These are phyloP conservation scores for Zele albiditarsus DNA, from an alignment of 2,888 invertebrate genomes.

Conservation along the genomic window DNA sequence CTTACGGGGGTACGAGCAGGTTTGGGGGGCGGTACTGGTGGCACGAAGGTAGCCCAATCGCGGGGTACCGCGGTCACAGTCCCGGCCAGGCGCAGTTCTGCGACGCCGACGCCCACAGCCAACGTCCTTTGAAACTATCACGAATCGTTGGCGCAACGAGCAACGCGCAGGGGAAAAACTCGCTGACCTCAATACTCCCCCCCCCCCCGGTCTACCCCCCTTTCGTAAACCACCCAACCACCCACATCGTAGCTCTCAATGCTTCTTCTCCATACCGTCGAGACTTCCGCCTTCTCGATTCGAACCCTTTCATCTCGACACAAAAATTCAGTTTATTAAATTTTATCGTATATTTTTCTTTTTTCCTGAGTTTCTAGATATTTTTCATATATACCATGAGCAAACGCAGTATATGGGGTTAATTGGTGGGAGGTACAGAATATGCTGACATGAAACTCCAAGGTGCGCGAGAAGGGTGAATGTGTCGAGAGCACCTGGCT, in stretches of 20 bases:
- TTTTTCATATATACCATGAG: background rate
- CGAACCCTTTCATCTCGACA: conserved; percentile 28
- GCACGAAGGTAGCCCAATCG: conserved; percentile 68
- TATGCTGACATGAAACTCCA: background rate
- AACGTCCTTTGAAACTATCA: conserved; percentile 28
- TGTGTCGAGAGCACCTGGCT: conserved; percentile 36
- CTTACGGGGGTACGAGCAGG: conserved; percentile 62
- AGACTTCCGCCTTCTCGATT: conserved; percentile 34
- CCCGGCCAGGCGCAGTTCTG: conserved; percentile 66
- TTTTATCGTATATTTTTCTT: conserved; percentile 9
- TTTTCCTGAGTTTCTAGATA: background rate
- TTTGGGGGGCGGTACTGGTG: conserved; percentile 70
- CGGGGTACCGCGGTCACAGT: conserved; percentile 65
- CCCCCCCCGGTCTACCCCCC: conserved; percentile 34
- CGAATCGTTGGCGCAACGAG: conserved; percentile 54
- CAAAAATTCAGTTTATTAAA: conserved; percentile 29
- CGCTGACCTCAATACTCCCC: conserved; percentile 67
- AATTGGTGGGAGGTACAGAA: background rate
- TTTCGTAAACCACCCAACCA: conserved; percentile 48
- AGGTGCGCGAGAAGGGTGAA: conserved; percentile 19
- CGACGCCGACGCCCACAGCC: conserved; percentile 43
- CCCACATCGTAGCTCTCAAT: conserved; percentile 39
- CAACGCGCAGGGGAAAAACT: conserved; percentile 70
- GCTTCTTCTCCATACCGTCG: conserved; percentile 38
- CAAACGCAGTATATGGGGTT: background rate